Evolutionary conservation across 2,888 invertebrate species (phyloP).

Genomic region (Periphyllus acericola): DNA sequence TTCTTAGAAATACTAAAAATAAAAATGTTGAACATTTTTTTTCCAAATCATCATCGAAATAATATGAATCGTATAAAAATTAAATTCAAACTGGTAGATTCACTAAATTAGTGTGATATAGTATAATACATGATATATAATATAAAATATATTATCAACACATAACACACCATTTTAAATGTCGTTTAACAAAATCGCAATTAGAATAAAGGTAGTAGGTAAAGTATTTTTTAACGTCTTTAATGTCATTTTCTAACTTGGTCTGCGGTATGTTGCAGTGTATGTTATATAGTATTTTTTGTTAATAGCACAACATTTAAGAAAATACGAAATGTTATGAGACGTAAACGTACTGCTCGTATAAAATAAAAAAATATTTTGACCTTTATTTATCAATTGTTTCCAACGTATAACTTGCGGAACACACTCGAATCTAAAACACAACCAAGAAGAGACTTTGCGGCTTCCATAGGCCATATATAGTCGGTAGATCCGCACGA

Average conservation of each 20-base stretch:
- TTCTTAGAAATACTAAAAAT: too few species aligned
- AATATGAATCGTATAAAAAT: too few species aligned
- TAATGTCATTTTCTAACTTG: not conserved
- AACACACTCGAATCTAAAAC: not conserved
- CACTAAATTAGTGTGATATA: too few species aligned
- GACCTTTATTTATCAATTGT: not conserved
- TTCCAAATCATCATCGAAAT: too few species aligned
- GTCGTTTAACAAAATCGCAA: not conserved
- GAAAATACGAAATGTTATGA: not conserved
- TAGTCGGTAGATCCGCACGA: not conserved
- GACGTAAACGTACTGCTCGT: not conserved
- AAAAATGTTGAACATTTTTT: too few species aligned
- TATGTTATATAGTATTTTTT: not conserved
- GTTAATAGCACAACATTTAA: not conserved
- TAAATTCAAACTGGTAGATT: too few species aligned
- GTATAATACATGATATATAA: too few species aligned
- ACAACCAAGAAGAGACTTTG: not conserved
- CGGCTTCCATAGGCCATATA: not conserved
- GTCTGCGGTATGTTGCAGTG: not conserved
- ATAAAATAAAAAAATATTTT: not conserved
- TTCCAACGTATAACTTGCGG: not conserved
- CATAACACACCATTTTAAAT: too few species aligned
- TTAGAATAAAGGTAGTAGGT: not conserved
- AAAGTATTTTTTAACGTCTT: not conserved
- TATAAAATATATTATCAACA: too few species aligned